Evolutionary conservation across 2,797 vertebrate species (phyloP).

Genomic region (Ctenochaetus hawaiiensis): DNA sequence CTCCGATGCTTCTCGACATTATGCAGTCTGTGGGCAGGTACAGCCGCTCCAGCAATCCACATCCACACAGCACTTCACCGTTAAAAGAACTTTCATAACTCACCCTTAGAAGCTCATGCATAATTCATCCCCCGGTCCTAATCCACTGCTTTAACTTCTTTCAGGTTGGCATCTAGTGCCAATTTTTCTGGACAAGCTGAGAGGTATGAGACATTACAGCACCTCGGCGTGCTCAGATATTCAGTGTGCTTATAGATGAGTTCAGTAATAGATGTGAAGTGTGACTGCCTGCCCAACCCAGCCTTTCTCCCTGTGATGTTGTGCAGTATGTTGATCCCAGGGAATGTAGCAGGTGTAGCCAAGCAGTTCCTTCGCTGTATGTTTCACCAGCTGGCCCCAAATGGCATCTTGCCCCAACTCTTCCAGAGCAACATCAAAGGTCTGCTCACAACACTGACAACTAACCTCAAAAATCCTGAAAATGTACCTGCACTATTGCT

Average conservation of each 20-base stretch:
- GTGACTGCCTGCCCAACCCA: slow-evolving; percentile 44
- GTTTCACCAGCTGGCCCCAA: slow-evolving; percentile 97
- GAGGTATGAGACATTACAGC: slow-evolving; percentile 87
- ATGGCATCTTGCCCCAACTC: slow-evolving; percentile 97
- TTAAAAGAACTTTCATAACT: slow-evolving; percentile 71
- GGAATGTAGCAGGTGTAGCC: slow-evolving; percentile 97
- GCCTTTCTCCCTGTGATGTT: slow-evolving; percentile 54
- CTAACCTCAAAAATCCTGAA: neutral
- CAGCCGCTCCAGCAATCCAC: slow-evolving; percentile 47
- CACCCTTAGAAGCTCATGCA: slow-evolving; percentile 68
- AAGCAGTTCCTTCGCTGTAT: slow-evolving; percentile 99
- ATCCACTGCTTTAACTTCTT: slow-evolving; percentile 75
- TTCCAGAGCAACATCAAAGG: slow-evolving; percentile 99
- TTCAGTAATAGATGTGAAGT: slow-evolving; percentile 64
- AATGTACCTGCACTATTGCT: neutral
- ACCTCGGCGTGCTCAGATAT: slow-evolving; percentile 32
- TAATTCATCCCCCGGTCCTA: slow-evolving; percentile 70
- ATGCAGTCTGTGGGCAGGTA: slow-evolving; percentile 99
- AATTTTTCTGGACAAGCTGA: slow-evolving; percentile 98
- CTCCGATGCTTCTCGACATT: slow-evolving; percentile 96
- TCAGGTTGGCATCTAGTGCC: slow-evolving; percentile 95
- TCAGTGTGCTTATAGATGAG: slow-evolving; percentile 39
- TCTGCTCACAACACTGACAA: slow-evolving; percentile 57
- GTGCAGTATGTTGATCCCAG: slow-evolving; percentile 97
- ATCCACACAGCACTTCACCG: slow-evolving; percentile 60